A percentile compares a stretch with the other conserved stretches of the same genome.
phyloP scores from a whole-genome alignment of 2,113 vertebrate species.

The Lota lota region DNA sequence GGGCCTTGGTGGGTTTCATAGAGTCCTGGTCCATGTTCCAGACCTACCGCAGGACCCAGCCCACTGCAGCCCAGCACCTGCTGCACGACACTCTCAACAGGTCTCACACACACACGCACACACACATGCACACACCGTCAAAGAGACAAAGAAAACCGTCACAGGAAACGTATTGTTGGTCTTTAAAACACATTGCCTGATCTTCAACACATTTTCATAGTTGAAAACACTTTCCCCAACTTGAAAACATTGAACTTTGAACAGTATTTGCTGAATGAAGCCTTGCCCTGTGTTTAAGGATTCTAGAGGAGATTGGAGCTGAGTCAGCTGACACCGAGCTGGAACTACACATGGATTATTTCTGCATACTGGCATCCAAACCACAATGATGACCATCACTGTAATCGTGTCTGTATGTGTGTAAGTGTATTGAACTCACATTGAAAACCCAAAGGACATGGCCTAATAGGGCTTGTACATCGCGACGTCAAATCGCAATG shows the following conservation, averaged over 20 bases:
- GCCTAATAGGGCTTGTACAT: too few relatives aligned
- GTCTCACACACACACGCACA: conserved; percentile 45
- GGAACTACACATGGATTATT: conserved; percentile 44
- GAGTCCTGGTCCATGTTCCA: conserved; percentile 75
- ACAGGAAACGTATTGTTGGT: too few relatives aligned
- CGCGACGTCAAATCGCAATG: too few relatives aligned
- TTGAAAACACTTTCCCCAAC: too few relatives aligned
- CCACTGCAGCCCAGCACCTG: conserved; percentile 61
- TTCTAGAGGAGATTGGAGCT: conserved; percentile 66
- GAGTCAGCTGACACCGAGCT: conserved; percentile 60
- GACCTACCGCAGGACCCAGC: conserved; percentile 57
- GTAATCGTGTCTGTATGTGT: neutral
- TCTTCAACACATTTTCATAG: too few relatives aligned
- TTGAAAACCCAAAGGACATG: neutral
- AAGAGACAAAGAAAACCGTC: neutral
- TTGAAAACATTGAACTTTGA: too few relatives aligned
- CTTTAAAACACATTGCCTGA: too few relatives aligned
- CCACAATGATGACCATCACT: conserved; percentile 30
- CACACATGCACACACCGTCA: neutral
- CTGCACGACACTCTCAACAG: conserved; percentile 65
- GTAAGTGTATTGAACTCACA: neutral
- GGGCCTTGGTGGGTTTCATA: conserved; percentile 67
- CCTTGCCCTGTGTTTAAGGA: conserved; percentile 40
- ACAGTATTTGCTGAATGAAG: neutral
- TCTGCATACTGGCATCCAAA: conserved; percentile 68